Conservation (phyloP, 2,797 vertebrate genomes). For the Synaphobranchus kaupii region DNA sequence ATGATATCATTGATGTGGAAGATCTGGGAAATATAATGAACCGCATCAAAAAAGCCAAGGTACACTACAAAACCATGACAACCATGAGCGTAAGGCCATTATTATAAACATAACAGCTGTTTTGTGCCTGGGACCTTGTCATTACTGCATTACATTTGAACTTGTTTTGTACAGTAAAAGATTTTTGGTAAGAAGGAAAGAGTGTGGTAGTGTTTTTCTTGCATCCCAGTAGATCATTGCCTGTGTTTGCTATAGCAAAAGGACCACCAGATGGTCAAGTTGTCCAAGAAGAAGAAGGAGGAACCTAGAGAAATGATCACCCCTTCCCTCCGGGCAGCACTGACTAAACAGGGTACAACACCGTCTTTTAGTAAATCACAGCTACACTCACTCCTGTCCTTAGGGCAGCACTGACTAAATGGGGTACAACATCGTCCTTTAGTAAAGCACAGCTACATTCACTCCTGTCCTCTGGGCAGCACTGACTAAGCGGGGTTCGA, state of each 20-base stretch:
- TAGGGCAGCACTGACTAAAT: not conserved
- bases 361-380: not conserved
- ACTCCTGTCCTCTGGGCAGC: too few relatives aligned
- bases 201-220: not conserved
- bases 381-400: not conserved
- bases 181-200: not conserved
- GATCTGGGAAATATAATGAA: constrained; percentile 84
- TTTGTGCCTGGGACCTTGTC: not conserved
- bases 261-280: constrained; percentile 52
- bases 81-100: not conserved
- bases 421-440: not conserved
- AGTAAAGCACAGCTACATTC: not conserved
- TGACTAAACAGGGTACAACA: constrained; percentile 90
- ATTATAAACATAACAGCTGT: not conserved
- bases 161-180: too few relatives aligned
- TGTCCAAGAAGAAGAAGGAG: constrained; percentile 59
- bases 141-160: not conserved
- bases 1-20: constrained; percentile 81
- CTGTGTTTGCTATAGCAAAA: constrained; percentile 56
- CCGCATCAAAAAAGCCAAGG: constrained; percentile 80
- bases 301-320: constrained; percentile 90
- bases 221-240: not conserved
- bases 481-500: not conserved
- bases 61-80: constrained; percentile 52
- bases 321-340: constrained; percentile 80